Conservation (phyloP, 2,797 vertebrate genomes). For the Tragelaphus eurycerus region DNA sequence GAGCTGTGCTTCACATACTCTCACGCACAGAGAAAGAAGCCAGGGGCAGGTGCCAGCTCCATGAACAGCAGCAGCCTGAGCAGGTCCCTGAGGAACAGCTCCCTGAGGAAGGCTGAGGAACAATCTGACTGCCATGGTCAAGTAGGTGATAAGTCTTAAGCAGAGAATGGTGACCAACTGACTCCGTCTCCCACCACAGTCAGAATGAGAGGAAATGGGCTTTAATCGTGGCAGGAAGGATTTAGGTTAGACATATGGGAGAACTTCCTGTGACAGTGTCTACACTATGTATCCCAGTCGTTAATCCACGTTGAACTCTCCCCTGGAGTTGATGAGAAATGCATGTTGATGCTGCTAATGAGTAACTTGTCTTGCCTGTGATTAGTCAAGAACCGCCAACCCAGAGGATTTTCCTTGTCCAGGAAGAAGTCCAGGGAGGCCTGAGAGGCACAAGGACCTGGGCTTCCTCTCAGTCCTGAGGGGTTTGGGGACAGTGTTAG, state of each 20-base stretch:
- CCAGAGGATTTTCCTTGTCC: neutral
- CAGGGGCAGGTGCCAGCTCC: constrained; percentile 30
- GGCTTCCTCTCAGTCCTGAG: neutral
- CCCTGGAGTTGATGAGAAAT: constrained; percentile 57
- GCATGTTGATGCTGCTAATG: constrained; percentile 59
- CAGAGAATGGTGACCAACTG: neutral
- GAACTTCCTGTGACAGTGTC: constrained; percentile 70
- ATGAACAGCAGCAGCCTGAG: constrained; percentile 37
- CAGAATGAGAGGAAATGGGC: constrained; percentile 68
- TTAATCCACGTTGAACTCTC: constrained; percentile 69
- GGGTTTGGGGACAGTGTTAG: neutral
- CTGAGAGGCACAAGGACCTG: neutral
- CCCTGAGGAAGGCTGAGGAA: neutral
- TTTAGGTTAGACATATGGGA: constrained; percentile 69
- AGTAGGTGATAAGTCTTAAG: constrained; percentile 65
- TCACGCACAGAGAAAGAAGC: neutral
- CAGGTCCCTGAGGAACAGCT: neutral
- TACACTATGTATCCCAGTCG: constrained; percentile 14
- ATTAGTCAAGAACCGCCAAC: constrained; percentile 24
- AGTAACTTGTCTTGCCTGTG: constrained; percentile 47
- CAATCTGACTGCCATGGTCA: neutral
- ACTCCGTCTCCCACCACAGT: constrained; percentile 16
- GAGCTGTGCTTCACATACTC: constrained; percentile 33
- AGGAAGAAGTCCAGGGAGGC: neutral
- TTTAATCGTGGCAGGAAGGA: constrained; percentile 72